Conservation (phyloP, 2,888 invertebrate genomes). For the Nomada fucata region DNA sequence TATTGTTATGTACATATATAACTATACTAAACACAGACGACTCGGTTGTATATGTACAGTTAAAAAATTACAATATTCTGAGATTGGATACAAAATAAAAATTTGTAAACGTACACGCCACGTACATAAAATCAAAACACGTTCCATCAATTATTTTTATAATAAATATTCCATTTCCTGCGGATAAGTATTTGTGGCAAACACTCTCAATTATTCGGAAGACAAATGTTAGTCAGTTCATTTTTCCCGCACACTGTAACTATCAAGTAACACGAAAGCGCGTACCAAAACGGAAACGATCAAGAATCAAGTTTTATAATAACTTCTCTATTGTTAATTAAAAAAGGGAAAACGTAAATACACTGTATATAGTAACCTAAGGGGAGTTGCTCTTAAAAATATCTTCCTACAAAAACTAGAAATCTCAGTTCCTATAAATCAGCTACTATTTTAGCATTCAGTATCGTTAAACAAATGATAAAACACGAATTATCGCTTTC, state of each 20-base stretch:
- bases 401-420: not conserved
- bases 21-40: conserved; percentile 16
- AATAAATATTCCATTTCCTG: not conserved
- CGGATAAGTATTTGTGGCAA: conserved; percentile 1
- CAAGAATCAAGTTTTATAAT: not conserved
- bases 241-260: not conserved
- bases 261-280: not conserved
- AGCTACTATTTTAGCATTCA: not conserved
- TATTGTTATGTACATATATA: conserved; percentile 23
- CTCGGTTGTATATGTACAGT: conserved; percentile 9
- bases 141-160: not conserved
- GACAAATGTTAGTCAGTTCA: not conserved
- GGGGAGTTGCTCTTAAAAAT: not conserved
- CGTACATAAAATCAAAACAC: not conserved
- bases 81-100: not conserved
- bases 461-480: not conserved
- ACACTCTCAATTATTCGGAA: not conserved
- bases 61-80: conserved; percentile 1
- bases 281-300: not conserved
- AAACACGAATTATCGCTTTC: not conserved
- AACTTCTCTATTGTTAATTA: not conserved
- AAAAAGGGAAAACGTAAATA: too few species aligned
- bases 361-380: too few species aligned
- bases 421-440: not conserved
- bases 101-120: not conserved